These are phyloP conservation scores for Epinotia ramella DNA, from an alignment of 2,888 invertebrate genomes.

Conservation along the genomic window DNA sequence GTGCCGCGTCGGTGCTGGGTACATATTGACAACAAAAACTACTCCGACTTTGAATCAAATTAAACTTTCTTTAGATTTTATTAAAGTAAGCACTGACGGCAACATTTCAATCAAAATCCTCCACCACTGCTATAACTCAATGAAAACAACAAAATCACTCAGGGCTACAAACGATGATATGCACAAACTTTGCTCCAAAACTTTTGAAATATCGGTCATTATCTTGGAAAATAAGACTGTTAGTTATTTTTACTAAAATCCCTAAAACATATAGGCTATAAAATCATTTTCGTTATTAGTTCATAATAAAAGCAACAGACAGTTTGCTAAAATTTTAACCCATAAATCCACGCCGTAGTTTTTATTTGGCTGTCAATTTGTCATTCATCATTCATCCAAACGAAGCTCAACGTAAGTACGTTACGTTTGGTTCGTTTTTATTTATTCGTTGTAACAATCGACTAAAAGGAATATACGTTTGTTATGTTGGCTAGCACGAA, in stretches of 20 bases:
- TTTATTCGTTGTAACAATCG: slow-evolving; percentile 9
- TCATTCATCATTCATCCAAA: slow-evolving; percentile 55
- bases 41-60: slow-evolving; percentile 64
- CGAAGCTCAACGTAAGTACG: slow-evolving; percentile 38
- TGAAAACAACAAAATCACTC: slow-evolving; percentile 70
- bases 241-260: slow-evolving; percentile 54
- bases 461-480: neutral
- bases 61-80: slow-evolving; percentile 72
- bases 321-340: slow-evolving; percentile 66
- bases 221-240: slow-evolving; percentile 68
- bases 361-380: slow-evolving; percentile 73
- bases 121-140: slow-evolving; percentile 75
- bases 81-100: slow-evolving; percentile 64
- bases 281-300: slow-evolving; percentile 52
- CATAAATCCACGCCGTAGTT: slow-evolving; percentile 83
- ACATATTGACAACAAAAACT: slow-evolving; percentile 81
- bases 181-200: slow-evolving; percentile 81
- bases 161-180: slow-evolving; percentile 80
- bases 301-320: slow-evolving; percentile 64
- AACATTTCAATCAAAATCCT: slow-evolving; percentile 71
- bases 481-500: slow-evolving; percentile 16
- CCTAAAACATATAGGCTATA: slow-evolving; percentile 53
- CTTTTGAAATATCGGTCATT: slow-evolving; percentile 80
- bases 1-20: slow-evolving; percentile 91
- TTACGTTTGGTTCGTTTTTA: slow-evolving; percentile 45